phyloP scores from a whole-genome alignment of 2,113 vertebrate genomes.

The Bubo blakistoni region DNA sequence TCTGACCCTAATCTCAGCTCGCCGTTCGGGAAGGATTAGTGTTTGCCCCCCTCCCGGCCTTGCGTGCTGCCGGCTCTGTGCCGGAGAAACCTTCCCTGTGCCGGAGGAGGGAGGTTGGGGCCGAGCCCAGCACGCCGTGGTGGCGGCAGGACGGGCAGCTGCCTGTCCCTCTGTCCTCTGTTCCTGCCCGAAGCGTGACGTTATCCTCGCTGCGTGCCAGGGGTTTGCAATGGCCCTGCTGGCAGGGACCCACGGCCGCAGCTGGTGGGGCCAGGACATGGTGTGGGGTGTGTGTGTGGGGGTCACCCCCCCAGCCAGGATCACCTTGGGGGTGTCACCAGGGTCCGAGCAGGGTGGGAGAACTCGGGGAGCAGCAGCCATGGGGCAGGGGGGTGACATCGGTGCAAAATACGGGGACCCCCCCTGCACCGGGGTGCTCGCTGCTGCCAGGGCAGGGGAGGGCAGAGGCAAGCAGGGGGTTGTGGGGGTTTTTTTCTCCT shows the following conservation, averaged over 20 bases:
- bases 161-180: neutral
- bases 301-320: neutral
- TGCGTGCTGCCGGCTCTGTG: accelerated
- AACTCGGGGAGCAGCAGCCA: accelerated
- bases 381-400: neutral
- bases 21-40: neutral
- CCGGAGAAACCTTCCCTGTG: neutral
- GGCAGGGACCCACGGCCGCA: neutral
- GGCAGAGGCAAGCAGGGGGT: no score
- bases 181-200: neutral
- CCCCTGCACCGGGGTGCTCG: no score
- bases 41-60: neutral
- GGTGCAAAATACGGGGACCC: neutral
- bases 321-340: neutral
- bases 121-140: neutral
- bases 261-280: neutral
- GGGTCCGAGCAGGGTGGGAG: neutral
- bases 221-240: neutral
- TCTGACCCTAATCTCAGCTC: conserved; percentile 53
- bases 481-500: no score
- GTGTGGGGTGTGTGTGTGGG: neutral
- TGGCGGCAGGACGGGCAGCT: neutral
- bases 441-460: no score
- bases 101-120: neutral
- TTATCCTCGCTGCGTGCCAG: neutral